A percentile compares a stretch with the other conserved stretches of the same genome.
Evolutionary conservation across 2,888 invertebrate genomes (phyloP).

Genomic region (Apocheima hispidaria): DNA sequence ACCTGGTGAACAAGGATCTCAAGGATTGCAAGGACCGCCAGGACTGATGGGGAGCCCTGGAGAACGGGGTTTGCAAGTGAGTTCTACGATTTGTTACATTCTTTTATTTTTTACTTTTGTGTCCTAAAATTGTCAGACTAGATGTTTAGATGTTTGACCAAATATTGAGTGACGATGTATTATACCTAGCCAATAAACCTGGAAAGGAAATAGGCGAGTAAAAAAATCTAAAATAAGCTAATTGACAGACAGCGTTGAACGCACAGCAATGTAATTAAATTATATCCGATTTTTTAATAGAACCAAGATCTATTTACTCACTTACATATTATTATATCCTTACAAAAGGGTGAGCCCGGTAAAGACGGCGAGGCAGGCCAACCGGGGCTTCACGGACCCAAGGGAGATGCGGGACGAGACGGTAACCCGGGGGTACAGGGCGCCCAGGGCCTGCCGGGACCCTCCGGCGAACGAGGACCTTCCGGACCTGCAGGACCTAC

Average conservation of each 20-base stretch:
- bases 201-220: no score
- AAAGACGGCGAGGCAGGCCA: conserved; percentile 92
- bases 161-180: no score
- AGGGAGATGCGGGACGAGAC: conserved; percentile 92
- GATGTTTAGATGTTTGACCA: no score
- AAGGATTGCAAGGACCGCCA: conserved; percentile 92
- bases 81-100: conserved; percentile 26
- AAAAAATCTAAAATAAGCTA: no score
- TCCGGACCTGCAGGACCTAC: conserved; percentile 91
- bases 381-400: conserved; percentile 91
- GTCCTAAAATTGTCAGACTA: no score
- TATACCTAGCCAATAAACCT: no score
- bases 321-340: background rate
- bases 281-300: no score
- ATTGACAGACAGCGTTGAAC: no score
- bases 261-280: no score
- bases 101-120: no score
- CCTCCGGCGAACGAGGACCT: conserved; percentile 91
- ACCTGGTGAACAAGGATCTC: conserved; percentile 92
- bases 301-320: background rate
- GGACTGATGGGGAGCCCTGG: conserved; percentile 92
- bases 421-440: conserved; percentile 92
- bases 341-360: conserved; percentile 89
- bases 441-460: conserved; percentile 89
- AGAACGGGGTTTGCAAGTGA: conserved; percentile 90